Base-by-base conservation (phyloP, 2,888 invertebrate species). In the Drosophila hamatofila region DNA sequence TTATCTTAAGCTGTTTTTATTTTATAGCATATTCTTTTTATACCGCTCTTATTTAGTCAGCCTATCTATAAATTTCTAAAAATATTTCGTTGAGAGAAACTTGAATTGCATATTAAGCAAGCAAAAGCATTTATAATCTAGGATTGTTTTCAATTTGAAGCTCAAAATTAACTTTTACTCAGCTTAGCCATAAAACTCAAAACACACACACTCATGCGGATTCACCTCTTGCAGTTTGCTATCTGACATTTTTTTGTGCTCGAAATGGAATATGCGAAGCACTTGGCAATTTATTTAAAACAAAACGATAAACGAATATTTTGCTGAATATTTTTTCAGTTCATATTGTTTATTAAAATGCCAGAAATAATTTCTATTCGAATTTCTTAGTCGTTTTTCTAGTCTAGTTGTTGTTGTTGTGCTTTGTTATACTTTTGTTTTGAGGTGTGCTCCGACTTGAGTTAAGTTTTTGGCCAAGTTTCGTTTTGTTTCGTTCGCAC, bases 341-440 rank as follows among this genome's bases (percentile, higher is more conserved):
- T 54, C 60, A 49, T 62, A 72, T 84, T 86, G 87, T 81, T 84
- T 87, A 87, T 87, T 83, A 81, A 85, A 86, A 86, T 86, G 71
- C 83, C 87, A 70, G 75, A 78, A 83, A 85, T 83, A 74, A 87
- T 87, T 85, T 83, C 80, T 57, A 67, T 56, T 72, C 59, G 72
- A 78, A 83, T 78, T 75, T 75, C 72, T 62, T 61, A 61, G 61
- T 59, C 33, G 51, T 56, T 62, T 41, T 57, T 56, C 49, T 62
- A 63, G 52, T 44, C 59, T 64, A 61, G 21, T 12, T 52, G 33
- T 14, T 52, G 18, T 35, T 48, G 54, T 12, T 41, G 37, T n/a
- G 41, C 37, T 25, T 48, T 72, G 65, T 60, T 68, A 30, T 66
- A 54, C 30, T 75, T 61, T 52, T 70, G 70, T 33, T 71, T 52